Evolutionary conservation across 2,113 vertebrate species (phyloP).

Genomic region (Vulpes ferrilata): DNA sequence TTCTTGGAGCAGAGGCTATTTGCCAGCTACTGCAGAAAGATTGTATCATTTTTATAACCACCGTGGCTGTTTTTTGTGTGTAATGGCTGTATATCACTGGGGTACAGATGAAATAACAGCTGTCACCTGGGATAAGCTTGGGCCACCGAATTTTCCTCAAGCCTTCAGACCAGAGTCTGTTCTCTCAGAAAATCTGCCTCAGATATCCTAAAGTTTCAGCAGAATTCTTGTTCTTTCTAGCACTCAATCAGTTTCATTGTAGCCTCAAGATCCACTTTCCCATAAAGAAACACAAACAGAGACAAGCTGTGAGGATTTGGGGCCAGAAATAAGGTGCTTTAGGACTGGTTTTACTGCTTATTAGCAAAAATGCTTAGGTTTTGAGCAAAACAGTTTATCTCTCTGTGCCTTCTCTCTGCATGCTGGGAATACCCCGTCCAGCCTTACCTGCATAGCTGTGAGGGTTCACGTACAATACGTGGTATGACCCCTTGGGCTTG

Average conservation of each 20-base stretch:
- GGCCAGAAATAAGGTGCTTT: neutral
- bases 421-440: neutral
- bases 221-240: neutral
- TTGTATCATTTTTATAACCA: neutral
- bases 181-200: slow-evolving; percentile 15
- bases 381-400: neutral
- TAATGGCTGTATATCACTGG: neutral
- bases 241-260: neutral
- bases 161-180: neutral
- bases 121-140: neutral
- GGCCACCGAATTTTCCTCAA: neutral
- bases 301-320: neutral
- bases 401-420: neutral
- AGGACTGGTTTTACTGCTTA: neutral
- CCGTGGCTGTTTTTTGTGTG: neutral
- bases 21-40: neutral
- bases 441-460: neutral
- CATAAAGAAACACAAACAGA: neutral
- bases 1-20: neutral
- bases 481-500: neutral
- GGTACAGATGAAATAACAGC: neutral
- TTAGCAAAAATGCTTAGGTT: neutral
- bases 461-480: neutral
- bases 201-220: neutral
- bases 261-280: neutral